Evolutionary conservation across 2,797 vertebrate genomes (phyloP).

Genomic region (Phyllotis vaccarum): DNA sequence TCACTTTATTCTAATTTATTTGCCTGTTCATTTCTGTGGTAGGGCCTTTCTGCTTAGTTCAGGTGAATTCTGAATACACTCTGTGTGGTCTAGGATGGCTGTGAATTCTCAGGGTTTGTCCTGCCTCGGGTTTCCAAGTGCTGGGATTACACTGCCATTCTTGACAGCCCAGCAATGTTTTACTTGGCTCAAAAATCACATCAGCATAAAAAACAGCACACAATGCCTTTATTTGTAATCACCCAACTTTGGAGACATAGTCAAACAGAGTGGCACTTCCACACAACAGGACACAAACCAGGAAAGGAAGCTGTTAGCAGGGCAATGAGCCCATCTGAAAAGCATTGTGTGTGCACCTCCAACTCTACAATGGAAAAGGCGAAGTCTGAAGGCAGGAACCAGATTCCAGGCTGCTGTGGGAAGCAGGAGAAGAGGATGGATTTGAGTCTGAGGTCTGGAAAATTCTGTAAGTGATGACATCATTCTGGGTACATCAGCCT

Average conservation of each 20-base stretch:
- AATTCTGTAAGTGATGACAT: too few species aligned
- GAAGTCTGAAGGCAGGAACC: not conserved
- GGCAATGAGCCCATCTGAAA: not conserved
- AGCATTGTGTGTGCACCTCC: rapidly evolving
- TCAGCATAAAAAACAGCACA: not conserved
- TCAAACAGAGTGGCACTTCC: not conserved
- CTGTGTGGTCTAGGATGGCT: not conserved
- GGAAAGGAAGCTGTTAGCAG: not conserved
- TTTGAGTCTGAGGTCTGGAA: not conserved
- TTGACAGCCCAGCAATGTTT: too few species aligned
- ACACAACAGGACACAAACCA: not conserved
- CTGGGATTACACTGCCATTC: not conserved
- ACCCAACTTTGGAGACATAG: not conserved
- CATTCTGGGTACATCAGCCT: not conserved
- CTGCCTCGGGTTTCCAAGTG: not conserved
- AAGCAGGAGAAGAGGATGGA: rapidly evolving
- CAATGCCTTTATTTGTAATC: not conserved
- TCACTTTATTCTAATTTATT: not conserved
- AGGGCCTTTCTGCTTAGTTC: not conserved
- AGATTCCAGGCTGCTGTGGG: not conserved
- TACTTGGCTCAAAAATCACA: not conserved
- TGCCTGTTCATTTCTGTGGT: not conserved
- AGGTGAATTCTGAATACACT: not conserved
- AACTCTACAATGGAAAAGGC: not conserved
- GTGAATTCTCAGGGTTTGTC: not conserved